Evolutionary conservation across 2,797 vertebrate genomes (phyloP).

Genomic region (Muscicapa comitata): DNA sequence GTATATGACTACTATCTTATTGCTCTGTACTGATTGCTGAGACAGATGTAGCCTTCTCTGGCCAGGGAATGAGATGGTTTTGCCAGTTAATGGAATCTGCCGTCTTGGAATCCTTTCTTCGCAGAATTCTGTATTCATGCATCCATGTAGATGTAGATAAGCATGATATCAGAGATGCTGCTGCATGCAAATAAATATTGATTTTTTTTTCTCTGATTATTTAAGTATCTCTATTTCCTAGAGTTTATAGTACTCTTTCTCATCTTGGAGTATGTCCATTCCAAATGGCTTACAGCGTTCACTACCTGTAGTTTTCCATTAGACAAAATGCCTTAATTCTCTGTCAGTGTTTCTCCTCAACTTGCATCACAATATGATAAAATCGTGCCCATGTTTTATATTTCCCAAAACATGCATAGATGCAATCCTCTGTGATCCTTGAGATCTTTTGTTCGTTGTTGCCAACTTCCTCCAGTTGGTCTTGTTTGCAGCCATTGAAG

Average conservation of each 20-base stretch:
- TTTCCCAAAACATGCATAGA: not conserved
- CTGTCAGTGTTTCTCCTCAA: not conserved
- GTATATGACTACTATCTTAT: not conserved
- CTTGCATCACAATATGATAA: slow-evolving; percentile 8
- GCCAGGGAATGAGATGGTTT: not conserved
- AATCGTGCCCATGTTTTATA: not conserved
- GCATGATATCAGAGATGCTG: not conserved
- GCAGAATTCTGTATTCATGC: not conserved
- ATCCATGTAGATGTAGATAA: not conserved
- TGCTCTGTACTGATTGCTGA: not conserved
- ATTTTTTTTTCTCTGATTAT: not conserved
- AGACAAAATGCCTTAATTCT: not conserved
- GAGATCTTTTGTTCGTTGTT: not conserved
- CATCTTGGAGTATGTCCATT: not conserved
- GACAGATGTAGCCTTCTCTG: not conserved
- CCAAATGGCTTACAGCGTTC: slow-evolving; percentile 24
- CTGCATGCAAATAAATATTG: not conserved
- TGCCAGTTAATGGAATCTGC: not conserved
- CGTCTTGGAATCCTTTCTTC: not conserved
- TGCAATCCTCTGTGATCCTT: not conserved
- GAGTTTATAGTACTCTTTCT: not conserved
- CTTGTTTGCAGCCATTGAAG: not conserved
- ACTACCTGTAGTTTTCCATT: not conserved
- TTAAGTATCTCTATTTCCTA: not conserved
- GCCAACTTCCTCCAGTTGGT: not conserved